phyloP scores from a whole-genome alignment of 2,888 invertebrate genomes.

The Ditula angustiorana region DNA sequence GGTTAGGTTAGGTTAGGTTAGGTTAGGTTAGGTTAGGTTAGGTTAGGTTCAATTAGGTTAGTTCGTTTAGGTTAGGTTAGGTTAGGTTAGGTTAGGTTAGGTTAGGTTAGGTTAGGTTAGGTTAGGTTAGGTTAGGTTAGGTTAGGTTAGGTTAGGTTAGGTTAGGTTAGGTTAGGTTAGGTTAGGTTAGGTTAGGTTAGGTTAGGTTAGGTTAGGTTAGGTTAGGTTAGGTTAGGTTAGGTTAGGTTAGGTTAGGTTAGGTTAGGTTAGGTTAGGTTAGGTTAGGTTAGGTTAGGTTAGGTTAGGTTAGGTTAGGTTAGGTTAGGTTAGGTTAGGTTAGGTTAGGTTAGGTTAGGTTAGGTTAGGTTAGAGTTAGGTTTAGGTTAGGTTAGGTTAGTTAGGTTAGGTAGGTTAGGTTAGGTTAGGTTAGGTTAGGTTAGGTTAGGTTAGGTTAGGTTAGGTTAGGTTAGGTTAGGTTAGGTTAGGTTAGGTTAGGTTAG shows the following conservation, averaged over 20 bases:
- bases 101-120: conserved; percentile 1
- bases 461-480: conserved; percentile 12
- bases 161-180: conserved; percentile 37
- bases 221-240: conserved; percentile 39
- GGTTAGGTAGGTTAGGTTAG: conserved; percentile 10
- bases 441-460: conserved; percentile 10
- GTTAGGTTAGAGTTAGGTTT: conserved; percentile 10
- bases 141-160: conserved; percentile 30
- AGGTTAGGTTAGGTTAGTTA: conserved; percentile 11
- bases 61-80: conserved; percentile 11
- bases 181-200: conserved; percentile 42
- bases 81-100: conserved; percentile 1
- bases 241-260: conserved; percentile 10
- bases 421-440: conserved; percentile 10
- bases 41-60: conserved; percentile 41
- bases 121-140: conserved; percentile 5
- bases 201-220: conserved; percentile 43
- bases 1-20: conserved; percentile 39
- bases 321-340: conserved; percentile 10
- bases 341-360: conserved; percentile 10
- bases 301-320: conserved; percentile 10
- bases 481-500: conserved; percentile 14
- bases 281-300: conserved; percentile 10
- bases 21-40: conserved; percentile 41
- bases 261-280: conserved; percentile 10